These are phyloP conservation scores for Gorsachius goisagi DNA, from an alignment of 2,113 vertebrate genomes.

Conservation along the genomic window DNA sequence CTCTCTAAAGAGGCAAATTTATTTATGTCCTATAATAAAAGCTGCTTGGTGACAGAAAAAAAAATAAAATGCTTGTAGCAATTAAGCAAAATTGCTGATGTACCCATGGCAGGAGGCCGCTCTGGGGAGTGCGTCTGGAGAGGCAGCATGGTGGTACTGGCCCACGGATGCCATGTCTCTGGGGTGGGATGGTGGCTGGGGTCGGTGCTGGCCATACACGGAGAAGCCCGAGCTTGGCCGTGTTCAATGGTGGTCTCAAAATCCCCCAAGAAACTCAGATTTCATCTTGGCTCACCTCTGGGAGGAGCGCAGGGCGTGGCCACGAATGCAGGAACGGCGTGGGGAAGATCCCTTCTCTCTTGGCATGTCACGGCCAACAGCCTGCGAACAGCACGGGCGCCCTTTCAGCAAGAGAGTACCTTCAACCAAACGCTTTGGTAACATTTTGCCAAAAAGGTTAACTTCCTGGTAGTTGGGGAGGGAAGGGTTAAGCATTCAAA, in stretches of 20 bases:
- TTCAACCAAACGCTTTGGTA: neutral
- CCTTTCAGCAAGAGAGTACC: too few relatives aligned
- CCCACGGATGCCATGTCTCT: neutral
- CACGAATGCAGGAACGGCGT: accelerated
- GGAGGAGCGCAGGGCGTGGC: neutral
- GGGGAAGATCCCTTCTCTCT: too few relatives aligned
- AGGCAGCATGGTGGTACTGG: neutral
- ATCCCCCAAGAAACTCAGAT: neutral
- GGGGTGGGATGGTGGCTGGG: neutral
- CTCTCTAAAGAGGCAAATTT: neutral
- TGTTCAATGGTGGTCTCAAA: neutral
- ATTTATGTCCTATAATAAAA: neutral
- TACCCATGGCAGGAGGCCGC: neutral
- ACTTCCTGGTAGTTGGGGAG: neutral
- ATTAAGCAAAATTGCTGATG: neutral
- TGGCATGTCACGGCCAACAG: accelerated
- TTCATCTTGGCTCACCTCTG: neutral
- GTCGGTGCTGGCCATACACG: accelerated
- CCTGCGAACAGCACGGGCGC: accelerated
- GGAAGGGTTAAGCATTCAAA: neutral
- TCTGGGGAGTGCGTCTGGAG: neutral
- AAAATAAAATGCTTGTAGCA: neutral
- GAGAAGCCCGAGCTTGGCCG: neutral
- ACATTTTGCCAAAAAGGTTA: neutral
- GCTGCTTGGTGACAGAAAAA: neutral